Conservation (phyloP, 2,113 vertebrate genomes). For the Catharus fuscescens region DNA sequence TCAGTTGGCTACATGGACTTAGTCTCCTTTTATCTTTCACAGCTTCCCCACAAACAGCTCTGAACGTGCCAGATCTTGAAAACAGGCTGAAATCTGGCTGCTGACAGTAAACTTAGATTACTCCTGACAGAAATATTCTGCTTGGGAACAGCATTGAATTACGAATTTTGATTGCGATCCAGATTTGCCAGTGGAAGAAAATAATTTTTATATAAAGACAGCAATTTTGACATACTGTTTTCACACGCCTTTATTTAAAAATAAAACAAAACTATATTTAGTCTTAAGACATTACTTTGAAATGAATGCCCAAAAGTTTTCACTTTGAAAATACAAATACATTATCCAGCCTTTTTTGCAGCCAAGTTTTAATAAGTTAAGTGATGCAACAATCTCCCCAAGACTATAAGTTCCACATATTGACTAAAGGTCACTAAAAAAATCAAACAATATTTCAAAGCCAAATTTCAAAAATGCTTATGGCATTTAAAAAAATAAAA, state of each 20-base stretch:
- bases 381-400: neutral
- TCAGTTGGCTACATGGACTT: neutral
- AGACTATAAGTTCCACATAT: neutral
- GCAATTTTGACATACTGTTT: neutral
- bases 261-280: neutral
- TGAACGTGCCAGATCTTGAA: neutral
- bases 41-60: neutral
- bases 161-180: neutral
- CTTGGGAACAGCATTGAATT: neutral
- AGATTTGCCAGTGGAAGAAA: constrained; percentile 10
- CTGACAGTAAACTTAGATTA: constrained; percentile 4
- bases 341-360: neutral
- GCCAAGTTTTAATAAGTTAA: neutral
- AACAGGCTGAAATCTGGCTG: neutral
- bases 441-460: neutral
- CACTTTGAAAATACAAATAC: neutral
- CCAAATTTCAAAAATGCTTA: neutral
- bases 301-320: neutral
- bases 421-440: neutral
- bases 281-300: neutral
- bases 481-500: neutral
- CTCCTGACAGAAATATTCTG: constrained; percentile 21
- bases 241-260: neutral
- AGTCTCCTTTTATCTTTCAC: constrained; percentile 20
- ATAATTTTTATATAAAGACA: neutral